Evolutionary conservation across 1,140 invertebrate species (phyloP).

Genomic region (Calliphora vicina): DNA sequence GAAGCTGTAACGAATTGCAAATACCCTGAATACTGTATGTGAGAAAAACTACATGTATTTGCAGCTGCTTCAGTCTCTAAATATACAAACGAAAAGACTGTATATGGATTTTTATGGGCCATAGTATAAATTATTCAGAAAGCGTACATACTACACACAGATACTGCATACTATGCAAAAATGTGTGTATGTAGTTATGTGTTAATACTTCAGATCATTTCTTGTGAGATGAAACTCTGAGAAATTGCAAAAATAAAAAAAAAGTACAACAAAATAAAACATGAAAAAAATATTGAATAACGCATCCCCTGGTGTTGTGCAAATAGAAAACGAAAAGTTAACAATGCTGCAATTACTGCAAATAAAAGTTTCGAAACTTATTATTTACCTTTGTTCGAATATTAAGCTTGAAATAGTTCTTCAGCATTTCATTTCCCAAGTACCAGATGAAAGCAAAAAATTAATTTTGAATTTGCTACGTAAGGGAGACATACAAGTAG

Average conservation of each 20-base stretch:
- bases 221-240: too few species aligned
- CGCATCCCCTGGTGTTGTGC: neutral
- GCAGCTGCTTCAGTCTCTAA: too few species aligned
- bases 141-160: neutral
- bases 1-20: neutral
- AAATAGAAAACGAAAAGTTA: conserved; percentile 9
- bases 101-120: neutral
- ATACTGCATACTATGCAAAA: neutral
- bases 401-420: neutral
- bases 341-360: conserved; percentile 33
- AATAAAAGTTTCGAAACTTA: neutral
- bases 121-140: neutral
- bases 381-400: neutral
- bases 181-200: neutral
- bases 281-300: neutral
- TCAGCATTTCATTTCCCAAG: neutral
- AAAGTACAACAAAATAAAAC: neutral
- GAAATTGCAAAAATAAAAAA: neutral
- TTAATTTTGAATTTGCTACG: too few species aligned
- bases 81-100: neutral
- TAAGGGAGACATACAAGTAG: too few species aligned
- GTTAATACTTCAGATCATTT: neutral
- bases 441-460: too few species aligned
- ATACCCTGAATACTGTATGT: neutral
- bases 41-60: too few species aligned